Base-by-base conservation (phyloP, 2,797 vertebrate genomes). In the Avahi laniger region DNA sequence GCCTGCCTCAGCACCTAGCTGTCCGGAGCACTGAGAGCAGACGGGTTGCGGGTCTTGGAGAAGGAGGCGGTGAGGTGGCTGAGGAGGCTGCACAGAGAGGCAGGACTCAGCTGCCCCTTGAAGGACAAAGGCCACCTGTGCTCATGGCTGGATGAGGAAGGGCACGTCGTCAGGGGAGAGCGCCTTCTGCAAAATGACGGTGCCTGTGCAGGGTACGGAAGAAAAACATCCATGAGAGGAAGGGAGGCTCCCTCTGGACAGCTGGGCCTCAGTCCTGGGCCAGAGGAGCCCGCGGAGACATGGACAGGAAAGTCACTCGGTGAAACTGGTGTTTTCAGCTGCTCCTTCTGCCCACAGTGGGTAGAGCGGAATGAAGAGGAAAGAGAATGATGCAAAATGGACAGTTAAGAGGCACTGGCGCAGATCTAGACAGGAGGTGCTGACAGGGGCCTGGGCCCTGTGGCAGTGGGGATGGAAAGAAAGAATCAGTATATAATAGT, bases 401-500 rank as follows among this genome's bases (percentile, higher is more conserved):
- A 95, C 69, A 52, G 69, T 26, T 22, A 63, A 54, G 78, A 91
- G 92, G 38, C 28, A 0, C 82, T 78, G 95, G 91, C 75, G 20
- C 87, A 59, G 72, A 83, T 30, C 59, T n/a, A 63, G 46, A 24
- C 46, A 7, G 1, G 59, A 95, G 92, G 95, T 95, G 93, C 30
- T 80, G 95, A 95, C 84, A 96, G 86, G 41, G 30, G 78, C 85
- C 90, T 20, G 78, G 54, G 85, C 78, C 33, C 70, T 3, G 81
- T 33, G 35, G 93, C 57, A 46, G 43, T 24, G 30, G 10, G n/a
- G 59, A 91, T 84, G 96, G 97, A 97, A 98, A 98, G 93, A 95
- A 86, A 93, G 82, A 78, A 89, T 96, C 97, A 97, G 33, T 35
- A 18, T 0, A 57, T 57, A 57, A 57, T 26, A 14, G 75, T 80